A percentile compares a stretch with the other conserved stretches of the same genome.
Evolutionary conservation across 2,797 vertebrate species (phyloP).

Genomic region (Tauraco hartlaubi): DNA sequence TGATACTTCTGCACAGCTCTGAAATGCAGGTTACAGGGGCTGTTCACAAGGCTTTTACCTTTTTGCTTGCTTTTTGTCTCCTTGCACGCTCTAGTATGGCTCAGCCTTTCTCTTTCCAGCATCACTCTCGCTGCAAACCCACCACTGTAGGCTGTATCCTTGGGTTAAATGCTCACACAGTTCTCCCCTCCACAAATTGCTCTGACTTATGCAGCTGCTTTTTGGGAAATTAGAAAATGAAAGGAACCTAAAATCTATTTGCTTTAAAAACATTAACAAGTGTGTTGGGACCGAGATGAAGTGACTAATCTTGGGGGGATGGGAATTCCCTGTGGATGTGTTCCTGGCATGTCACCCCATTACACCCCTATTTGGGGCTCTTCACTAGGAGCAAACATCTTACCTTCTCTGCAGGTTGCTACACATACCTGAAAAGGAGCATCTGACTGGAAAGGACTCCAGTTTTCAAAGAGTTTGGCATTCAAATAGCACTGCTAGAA

Average conservation of each 20-base stretch:
- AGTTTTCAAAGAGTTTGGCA: background rate
- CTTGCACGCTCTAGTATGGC: background rate
- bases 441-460: background rate
- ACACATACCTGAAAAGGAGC: background rate
- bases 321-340: background rate
- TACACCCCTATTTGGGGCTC: background rate
- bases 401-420: background rate
- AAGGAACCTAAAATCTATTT: background rate
- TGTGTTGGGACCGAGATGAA: background rate
- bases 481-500: background rate
- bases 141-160: background rate
- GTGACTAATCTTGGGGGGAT: background rate
- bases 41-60: background rate
- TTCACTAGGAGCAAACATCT: background rate
- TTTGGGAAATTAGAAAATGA: background rate
- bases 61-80: background rate
- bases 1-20: background rate
- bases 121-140: background rate
- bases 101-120: background rate
- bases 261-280: background rate
- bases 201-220: background rate
- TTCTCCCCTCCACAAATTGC: background rate
- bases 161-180: background rate
- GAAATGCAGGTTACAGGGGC: background rate
- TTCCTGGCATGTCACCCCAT: background rate